phyloP scores from a whole-genome alignment of 64 coral and sea anemone species.

The Dendronephthya gigantea region DNA sequence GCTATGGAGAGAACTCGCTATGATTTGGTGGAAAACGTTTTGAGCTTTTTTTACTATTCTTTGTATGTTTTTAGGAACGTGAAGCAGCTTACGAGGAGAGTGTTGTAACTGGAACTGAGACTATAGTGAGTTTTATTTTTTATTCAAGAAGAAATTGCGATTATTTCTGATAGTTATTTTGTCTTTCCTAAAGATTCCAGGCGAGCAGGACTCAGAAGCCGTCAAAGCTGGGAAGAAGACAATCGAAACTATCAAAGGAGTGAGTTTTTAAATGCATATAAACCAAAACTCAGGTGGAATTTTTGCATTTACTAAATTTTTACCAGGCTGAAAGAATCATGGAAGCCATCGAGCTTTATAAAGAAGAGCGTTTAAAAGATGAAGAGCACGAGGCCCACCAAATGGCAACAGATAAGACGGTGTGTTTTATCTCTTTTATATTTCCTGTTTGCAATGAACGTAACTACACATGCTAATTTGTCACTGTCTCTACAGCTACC shows the following conservation, averaged over 20 bases:
- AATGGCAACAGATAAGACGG: constrained; percentile 35
- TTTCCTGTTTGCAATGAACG: too few relatives aligned
- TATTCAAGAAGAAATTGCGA: not conserved
- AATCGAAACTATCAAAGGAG: constrained; percentile 82
- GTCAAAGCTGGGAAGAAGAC: constrained; percentile 85
- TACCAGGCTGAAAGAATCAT: constrained; percentile 77
- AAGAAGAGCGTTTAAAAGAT: constrained; percentile 71
- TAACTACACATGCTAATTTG: too few relatives aligned
- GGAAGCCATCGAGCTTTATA: constrained; percentile 80
- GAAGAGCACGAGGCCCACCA: constrained; percentile 21
- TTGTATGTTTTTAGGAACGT: constrained; percentile 36
- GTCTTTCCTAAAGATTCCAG: constrained; percentile 56
- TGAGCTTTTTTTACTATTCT: not conserved
- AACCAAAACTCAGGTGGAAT: not conserved
- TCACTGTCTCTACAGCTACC: not conserved
- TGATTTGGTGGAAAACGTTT: not conserved
- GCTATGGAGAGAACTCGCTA: too few relatives aligned
- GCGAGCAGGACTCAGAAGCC: constrained; percentile 72
- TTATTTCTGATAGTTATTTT: not conserved
- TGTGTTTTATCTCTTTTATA: not conserved
- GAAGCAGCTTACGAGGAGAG: constrained; percentile 69
- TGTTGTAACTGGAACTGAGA: constrained; percentile 46
- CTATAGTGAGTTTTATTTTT: constrained; percentile 39
- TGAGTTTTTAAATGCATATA: constrained; percentile 9
- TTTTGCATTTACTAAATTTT: not conserved